Conservation (phyloP, 2,797 vertebrate species). For the Acrocephalus scirpaceus region DNA sequence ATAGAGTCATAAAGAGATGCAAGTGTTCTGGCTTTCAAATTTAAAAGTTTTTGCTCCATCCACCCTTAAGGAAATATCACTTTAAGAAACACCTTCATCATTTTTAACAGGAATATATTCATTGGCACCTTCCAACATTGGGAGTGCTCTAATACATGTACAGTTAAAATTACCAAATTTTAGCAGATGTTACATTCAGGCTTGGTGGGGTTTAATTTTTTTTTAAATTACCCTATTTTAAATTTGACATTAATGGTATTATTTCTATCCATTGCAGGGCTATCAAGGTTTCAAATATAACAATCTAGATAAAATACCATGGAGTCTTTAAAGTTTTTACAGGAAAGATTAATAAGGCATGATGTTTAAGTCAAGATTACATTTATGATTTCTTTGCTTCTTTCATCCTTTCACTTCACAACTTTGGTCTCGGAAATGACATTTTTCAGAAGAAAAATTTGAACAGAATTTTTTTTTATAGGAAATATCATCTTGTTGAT, state of each 20-base stretch:
- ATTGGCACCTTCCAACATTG: fast-evolving
- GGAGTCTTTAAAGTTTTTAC: neutral
- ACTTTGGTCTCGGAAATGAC: fast-evolving
- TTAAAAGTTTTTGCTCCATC: neutral
- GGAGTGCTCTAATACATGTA: neutral
- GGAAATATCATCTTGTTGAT: neutral
- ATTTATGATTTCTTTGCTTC: neutral
- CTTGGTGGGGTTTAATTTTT: fast-evolving
- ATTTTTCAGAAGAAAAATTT: neutral
- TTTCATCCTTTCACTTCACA: neutral
- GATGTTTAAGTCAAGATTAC: neutral
- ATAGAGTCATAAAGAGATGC: fast-evolving
- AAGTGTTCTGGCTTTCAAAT: neutral
- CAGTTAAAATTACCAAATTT: neutral
- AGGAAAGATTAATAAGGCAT: neutral
- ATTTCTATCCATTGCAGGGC: neutral
- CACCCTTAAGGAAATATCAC: neutral
- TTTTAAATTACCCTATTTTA: neutral
- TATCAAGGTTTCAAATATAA: neutral
- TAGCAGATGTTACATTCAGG: fast-evolving
- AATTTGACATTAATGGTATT: neutral
- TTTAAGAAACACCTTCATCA: neutral
- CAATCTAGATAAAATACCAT: neutral
- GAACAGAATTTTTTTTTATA: neutral
- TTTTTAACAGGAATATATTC: neutral